A percentile compares a stretch with the other conserved stretches of the same genome.
phyloP scores from a whole-genome alignment of 2,888 invertebrate species.

The Dusona sp. region DNA sequence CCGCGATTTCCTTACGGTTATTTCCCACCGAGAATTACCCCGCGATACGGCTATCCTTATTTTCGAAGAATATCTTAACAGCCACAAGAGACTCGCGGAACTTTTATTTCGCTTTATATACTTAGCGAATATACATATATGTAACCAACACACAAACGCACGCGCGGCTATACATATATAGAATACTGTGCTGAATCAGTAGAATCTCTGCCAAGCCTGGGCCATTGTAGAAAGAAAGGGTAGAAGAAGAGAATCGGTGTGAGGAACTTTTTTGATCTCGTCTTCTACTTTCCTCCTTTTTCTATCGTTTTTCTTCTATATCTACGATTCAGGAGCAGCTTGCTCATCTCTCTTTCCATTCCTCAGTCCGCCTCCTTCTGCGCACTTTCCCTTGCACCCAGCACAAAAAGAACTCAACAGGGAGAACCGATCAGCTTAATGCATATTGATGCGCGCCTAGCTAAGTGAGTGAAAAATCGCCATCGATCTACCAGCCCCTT shows the following conservation, averaged over 20 bases:
- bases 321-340: constrained; percentile 43
- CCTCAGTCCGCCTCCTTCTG: constrained; percentile 56
- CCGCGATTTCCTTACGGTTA: constrained; percentile 83
- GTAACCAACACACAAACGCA: neutral
- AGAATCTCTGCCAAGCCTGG: constrained; percentile 47
- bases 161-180: neutral
- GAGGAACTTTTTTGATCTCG: constrained; percentile 61
- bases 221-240: constrained; percentile 62
- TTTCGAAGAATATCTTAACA: constrained; percentile 83
- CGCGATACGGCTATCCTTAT: constrained; percentile 80
- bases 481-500: constrained; percentile 81
- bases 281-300: constrained; percentile 49
- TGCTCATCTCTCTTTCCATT: constrained; percentile 52
- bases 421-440: constrained; percentile 84
- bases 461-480: constrained; percentile 85
- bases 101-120: constrained; percentile 35
- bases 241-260: constrained; percentile 44
- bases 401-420: constrained; percentile 78
- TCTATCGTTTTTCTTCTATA: constrained; percentile 51
- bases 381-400: constrained; percentile 56
- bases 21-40: constrained; percentile 83
- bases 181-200: constrained; percentile 19
- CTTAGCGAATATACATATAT: constrained; percentile 2
- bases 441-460: constrained; percentile 84
- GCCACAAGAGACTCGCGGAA: constrained; percentile 65